Conservation (phyloP, 2,888 invertebrate species). For the Epinotia ramella region DNA sequence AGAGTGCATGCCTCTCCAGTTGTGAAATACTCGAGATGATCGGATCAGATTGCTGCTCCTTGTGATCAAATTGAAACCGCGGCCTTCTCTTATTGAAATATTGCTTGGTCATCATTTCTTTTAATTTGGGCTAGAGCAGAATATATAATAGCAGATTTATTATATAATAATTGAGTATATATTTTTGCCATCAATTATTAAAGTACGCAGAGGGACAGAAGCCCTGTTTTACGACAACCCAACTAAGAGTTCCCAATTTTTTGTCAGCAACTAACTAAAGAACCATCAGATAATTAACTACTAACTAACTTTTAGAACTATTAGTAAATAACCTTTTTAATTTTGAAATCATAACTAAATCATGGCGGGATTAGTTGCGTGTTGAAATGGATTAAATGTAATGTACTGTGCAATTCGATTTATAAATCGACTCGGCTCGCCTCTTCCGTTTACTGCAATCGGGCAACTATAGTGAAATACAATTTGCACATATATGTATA, state of each 20-base stretch:
- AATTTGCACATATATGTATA: conserved; percentile 3
- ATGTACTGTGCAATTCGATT: conserved; percentile 5
- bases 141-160: too few species aligned
- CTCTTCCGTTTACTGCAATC: conserved; percentile 22
- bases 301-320: too few species aligned
- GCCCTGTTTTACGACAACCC: too few species aligned
- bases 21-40: not conserved
- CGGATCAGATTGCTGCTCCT: not conserved
- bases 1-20: not conserved
- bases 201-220: too few species aligned
- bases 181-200: too few species aligned
- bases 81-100: not conserved
- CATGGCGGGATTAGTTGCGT: not conserved
- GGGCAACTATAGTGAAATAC: conserved; percentile 3
- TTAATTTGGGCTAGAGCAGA: too few species aligned
- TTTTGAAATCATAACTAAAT: not conserved
- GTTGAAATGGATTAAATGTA: not conserved
- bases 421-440: conserved; percentile 10
- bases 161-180: too few species aligned
- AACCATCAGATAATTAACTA: too few species aligned
- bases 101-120: too few species aligned
- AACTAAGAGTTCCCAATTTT: too few species aligned
- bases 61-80: not conserved
- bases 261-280: too few species aligned
- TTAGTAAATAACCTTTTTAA: not conserved